Evolutionary conservation across 2,113 vertebrate species (phyloP), one percentile per base, ranked within the genome.

Genomic region (Apteryx owenii): DNA sequence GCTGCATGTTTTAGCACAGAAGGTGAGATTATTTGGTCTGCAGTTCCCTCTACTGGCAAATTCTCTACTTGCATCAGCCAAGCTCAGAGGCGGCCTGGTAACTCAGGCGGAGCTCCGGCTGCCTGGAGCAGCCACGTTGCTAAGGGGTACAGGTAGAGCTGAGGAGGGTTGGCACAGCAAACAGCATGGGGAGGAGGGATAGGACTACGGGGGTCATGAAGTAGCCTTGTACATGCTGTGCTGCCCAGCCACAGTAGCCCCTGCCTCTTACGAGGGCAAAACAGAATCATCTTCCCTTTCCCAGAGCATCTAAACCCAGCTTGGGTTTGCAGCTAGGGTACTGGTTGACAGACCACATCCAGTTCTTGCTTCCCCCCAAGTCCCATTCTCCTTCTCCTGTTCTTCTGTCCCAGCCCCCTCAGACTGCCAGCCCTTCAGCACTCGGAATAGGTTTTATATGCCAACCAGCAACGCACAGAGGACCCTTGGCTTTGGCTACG

Each of bases 1-100:
- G 19, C 8, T 2, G 76, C 3, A 0, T 3, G 33, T 23, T 64
- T 7, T n/a, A 11, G 78, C 2, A 4, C 2, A 33, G 51, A 61
- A 31, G 8, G 17, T 38, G 60, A 14, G 29, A 94, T 97, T 87
- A 9, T 4, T 51, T n/a, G 90, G 88, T 91, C 78, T 96, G 91
- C 58, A 60, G 93, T 51, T 79, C 95, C 96, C 93, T 96, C 97
- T 97, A 92, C 97, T 97, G 97, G 95, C 83, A 76, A 54, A 77
- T 23, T 0, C 44, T 38, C 61, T 73, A 13, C 48, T 93, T 95
- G 88, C 92, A 81, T 0, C 36, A 5, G 64, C 2, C 28, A 2
- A 15, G 48, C 81, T 61, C 7, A 3, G 71, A 58, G 61, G 38
- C 72, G 10, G 36, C 31, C 44, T 11, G 11, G 21, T 4, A 8